Conservation (phyloP, 1,140 invertebrate species). For the Galendromus occidentalis region DNA sequence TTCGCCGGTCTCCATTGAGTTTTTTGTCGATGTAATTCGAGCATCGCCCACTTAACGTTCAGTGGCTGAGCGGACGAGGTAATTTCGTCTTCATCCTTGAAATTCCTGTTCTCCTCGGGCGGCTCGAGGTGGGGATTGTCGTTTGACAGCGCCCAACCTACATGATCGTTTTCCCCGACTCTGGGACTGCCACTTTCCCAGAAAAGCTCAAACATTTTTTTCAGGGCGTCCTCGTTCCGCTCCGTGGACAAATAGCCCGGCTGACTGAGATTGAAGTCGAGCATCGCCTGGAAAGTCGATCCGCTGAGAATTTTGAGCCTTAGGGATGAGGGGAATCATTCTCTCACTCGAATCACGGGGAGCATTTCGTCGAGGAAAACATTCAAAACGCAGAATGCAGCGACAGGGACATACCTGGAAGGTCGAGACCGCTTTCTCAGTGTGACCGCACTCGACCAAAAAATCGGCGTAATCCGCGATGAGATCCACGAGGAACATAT, state of each 20-base stretch:
- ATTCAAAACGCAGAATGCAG: no score
- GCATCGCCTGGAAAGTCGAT: not conserved
- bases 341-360: not conserved
- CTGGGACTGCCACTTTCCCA: not conserved
- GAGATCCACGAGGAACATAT: not conserved
- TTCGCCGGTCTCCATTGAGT: not conserved
- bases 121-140: not conserved
- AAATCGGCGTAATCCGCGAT: not conserved
- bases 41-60: constrained; percentile 1
- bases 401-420: not conserved
- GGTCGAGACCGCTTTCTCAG: not conserved
- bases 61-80: not conserved
- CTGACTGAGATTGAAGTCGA: constrained; percentile 8
- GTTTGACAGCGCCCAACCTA: not conserved
- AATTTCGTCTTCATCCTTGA: not conserved
- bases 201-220: not conserved
- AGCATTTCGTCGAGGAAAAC: no score
- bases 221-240: not conserved
- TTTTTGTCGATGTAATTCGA: not conserved
- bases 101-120: not conserved
- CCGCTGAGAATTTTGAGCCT: not conserved
- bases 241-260: not conserved
- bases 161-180: not conserved
- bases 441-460: not conserved
- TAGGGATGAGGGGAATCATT: not conserved